These are phyloP conservation scores for Prionailurus bengalensis DNA, from an alignment of 2,113 vertebrate species.

Conservation along the genomic window DNA sequence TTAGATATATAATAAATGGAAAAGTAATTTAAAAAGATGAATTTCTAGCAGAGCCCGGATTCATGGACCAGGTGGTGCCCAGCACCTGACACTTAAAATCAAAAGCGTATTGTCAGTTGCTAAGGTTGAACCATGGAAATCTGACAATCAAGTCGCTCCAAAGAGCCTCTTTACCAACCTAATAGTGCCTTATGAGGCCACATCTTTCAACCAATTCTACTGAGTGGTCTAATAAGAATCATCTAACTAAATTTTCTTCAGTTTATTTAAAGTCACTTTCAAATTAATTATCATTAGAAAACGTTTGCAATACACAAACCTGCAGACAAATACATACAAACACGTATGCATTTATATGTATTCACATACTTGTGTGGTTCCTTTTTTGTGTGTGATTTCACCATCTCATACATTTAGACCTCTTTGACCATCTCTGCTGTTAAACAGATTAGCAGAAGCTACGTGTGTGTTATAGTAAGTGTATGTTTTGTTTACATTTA, in stretches of 20 bases:
- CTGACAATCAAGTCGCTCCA: not conserved
- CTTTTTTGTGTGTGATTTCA: not conserved
- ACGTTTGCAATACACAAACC: not conserved
- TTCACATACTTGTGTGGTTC: not conserved
- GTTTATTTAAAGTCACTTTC: not conserved
- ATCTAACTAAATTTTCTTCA: not conserved
- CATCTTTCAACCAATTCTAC: not conserved
- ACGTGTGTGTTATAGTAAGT: rapidly evolving
- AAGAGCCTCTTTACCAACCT: not conserved
- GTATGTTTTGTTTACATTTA: not conserved
- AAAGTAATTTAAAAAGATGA: not conserved
- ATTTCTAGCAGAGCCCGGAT: too few species aligned
- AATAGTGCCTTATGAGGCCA: rapidly evolving
- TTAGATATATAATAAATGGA: not conserved
- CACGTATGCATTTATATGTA: not conserved
- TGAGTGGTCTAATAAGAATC: not conserved
- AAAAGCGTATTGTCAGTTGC: not conserved
- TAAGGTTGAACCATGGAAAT: rapidly evolving
- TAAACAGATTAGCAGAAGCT: not conserved
- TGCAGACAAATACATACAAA: not conserved
- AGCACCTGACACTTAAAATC: not conserved
- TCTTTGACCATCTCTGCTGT: not conserved
- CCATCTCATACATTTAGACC: not conserved
- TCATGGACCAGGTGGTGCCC: not conserved
- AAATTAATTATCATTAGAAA: not conserved